phyloP scores from a whole-genome alignment of 2,113 vertebrate species.

The Boleophthalmus pectinirostris region DNA sequence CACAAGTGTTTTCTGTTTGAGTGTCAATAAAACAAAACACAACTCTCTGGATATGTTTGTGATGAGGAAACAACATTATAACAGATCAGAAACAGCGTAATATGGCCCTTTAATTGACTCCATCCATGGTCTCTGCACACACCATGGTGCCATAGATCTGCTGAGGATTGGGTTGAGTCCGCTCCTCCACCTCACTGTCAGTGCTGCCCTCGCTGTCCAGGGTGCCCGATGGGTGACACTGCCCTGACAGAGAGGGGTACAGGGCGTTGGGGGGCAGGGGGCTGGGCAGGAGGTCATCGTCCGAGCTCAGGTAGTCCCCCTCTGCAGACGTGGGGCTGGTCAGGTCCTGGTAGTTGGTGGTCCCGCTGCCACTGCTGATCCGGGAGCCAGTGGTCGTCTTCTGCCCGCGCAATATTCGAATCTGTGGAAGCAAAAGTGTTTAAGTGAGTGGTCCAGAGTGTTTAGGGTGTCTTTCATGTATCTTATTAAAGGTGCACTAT shows the following conservation, averaged over 20 bases:
- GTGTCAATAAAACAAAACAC: no score
- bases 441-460: no score
- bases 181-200: slow-evolving; percentile 83
- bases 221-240: slow-evolving; percentile 75
- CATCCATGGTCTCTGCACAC: slow-evolving; percentile 69
- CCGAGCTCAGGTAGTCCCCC: slow-evolving; percentile 90
- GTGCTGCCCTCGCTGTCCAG: slow-evolving; percentile 90
- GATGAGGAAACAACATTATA: no score
- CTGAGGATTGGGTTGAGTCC: slow-evolving; percentile 64
- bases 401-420: slow-evolving; percentile 86
- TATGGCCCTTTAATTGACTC: slow-evolving; percentile 23
- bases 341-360: slow-evolving; percentile 81
- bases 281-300: slow-evolving; percentile 87
- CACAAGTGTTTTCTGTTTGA: no score
- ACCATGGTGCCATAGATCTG: slow-evolving; percentile 76
- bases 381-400: slow-evolving; percentile 68
- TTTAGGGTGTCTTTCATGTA: no score
- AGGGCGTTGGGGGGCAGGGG: slow-evolving; percentile 79
- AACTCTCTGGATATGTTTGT: no score
- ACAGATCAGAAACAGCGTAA: no score
- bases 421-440: slow-evolving; percentile 63
- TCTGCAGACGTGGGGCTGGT: slow-evolving; percentile 82
- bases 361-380: slow-evolving; percentile 67
- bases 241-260: slow-evolving; percentile 77
- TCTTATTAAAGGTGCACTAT: no score